Conservation (phyloP, 64 coral and sea anemone genomes). For the Trachythela sp. region DNA sequence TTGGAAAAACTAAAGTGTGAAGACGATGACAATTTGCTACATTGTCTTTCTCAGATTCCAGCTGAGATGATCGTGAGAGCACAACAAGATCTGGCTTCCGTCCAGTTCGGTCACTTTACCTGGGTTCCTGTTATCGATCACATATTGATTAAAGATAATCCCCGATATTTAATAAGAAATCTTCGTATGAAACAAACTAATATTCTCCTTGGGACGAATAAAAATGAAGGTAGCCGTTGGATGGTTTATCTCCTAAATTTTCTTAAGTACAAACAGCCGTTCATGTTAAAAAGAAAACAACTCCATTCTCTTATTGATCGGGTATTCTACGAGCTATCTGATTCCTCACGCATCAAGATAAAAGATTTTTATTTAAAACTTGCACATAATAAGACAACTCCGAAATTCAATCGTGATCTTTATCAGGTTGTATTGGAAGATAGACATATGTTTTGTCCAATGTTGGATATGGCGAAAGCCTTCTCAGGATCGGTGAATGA, state of each 20-base stretch:
- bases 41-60: neutral
- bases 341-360: neutral
- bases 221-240: conserved; percentile 21
- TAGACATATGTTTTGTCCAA: conserved; percentile 18
- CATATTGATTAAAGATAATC: neutral
- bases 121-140: neutral
- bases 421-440: conserved; percentile 7
- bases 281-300: neutral
- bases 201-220: neutral
- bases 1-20: neutral
- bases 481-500: neutral
- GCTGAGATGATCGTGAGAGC: neutral
- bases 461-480: neutral
- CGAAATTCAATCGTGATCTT: conserved; percentile 1
- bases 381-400: neutral
- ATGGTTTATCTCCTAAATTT: conserved; percentile 14
- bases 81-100: neutral
- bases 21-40: neutral
- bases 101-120: neutral
- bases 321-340: neutral
- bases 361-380: conserved; percentile 5
- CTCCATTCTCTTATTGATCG: conserved; percentile 13
- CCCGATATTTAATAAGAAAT: neutral
- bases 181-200: neutral
- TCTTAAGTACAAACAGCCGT: neutral